These are phyloP conservation scores for Riparia riparia DNA, from an alignment of 2,113 vertebrate species.

Conservation along the genomic window DNA sequence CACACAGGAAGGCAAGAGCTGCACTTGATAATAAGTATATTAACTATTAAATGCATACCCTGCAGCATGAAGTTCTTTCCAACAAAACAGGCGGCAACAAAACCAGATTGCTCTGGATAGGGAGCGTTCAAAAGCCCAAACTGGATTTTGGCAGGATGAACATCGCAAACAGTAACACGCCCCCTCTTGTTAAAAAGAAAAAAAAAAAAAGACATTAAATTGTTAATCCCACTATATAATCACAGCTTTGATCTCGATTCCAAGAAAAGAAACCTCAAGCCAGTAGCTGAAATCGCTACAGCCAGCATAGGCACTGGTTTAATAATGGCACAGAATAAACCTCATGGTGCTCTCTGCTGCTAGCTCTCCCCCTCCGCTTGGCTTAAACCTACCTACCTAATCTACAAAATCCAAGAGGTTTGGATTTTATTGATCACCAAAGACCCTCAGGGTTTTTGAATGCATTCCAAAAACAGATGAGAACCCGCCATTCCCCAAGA, in stretches of 20 bases:
- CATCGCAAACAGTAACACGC: neutral
- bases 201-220: neutral
- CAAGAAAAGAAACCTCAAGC: neutral
- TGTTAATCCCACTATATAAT: neutral
- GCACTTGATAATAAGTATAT: neutral
- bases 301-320: neutral
- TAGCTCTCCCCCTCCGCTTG: neutral
- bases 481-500: neutral
- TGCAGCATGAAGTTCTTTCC: neutral
- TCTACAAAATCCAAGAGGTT: neutral
- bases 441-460: neutral
- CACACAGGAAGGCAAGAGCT: neutral
- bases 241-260: conserved; percentile 7
- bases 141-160: conserved; percentile 23
- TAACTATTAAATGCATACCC: conserved; percentile 2
- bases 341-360: neutral
- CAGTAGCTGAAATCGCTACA: neutral
- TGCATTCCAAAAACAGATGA: neutral
- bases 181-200: neutral
- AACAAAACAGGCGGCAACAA: neutral
- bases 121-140: neutral
- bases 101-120: neutral
- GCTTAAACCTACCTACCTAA: neutral
- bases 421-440: neutral
- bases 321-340: neutral